Conservation (phyloP, 2,113 vertebrate species). For the Erythrolamprus reginae region DNA sequence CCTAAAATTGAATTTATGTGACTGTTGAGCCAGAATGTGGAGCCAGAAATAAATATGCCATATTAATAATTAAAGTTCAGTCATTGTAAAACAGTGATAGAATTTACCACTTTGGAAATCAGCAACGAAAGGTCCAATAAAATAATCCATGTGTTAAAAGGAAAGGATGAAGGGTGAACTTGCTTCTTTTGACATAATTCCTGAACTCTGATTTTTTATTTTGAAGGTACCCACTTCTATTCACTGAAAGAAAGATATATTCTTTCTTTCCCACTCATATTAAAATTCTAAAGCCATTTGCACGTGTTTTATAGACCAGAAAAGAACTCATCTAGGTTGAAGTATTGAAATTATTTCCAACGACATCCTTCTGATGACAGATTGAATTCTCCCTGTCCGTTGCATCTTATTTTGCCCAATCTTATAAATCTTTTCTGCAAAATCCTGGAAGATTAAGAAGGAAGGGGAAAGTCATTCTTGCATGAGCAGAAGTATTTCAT, state of each 20-base stretch:
- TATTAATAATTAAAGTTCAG: neutral
- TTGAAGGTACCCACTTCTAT: neutral
- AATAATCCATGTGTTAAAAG: neutral
- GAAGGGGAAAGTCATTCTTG: neutral
- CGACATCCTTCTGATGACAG: neutral
- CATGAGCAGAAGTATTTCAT: neutral
- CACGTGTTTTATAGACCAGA: neutral
- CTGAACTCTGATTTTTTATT: neutral
- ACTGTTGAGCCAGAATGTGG: neutral
- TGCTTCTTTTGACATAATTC: neutral
- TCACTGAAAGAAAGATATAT: neutral
- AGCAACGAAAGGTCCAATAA: neutral
- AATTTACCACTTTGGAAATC: neutral
- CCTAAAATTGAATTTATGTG: neutral
- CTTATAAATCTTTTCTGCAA: neutral
- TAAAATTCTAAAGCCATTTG: rapidly evolving
- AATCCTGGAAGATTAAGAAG: neutral
- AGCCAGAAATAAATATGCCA: neutral
- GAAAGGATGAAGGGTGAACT: neutral
- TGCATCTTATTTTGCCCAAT: neutral
- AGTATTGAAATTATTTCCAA: neutral
- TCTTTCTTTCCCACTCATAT: neutral
- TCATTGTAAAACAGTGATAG: neutral
- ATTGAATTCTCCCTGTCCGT: neutral
- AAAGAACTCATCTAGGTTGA: neutral